Percentiles rank a stretch among this genome's conserved stretches.
Evolutionary conservation across 2,888 invertebrate genomes (phyloP).

Genomic region (Lycocerus yunnanus): DNA sequence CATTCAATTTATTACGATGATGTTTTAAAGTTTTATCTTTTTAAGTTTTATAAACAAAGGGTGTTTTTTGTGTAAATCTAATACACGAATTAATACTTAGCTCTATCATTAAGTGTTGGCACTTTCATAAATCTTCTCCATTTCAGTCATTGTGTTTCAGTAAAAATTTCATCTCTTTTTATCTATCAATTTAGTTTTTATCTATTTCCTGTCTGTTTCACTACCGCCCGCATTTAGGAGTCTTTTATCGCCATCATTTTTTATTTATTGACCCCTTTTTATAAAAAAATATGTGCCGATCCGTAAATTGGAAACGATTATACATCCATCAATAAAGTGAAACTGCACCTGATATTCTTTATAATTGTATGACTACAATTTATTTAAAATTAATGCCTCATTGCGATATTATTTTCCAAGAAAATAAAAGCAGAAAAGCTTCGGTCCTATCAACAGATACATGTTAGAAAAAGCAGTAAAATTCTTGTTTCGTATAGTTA

Average conservation of each 20-base stretch:
- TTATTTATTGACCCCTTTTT: conserved; percentile 35
- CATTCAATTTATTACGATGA: neutral
- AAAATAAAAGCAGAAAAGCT: neutral
- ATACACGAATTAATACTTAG: conserved; percentile 39
- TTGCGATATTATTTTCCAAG: neutral
- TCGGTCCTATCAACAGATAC: neutral
- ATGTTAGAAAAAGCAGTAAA: neutral
- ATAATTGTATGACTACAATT: neutral
- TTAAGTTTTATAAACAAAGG: neutral
- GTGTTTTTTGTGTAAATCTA: neutral
- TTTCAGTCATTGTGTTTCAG: conserved; percentile 39
- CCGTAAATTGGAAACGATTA: conserved; percentile 27
- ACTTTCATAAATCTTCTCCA: conserved; percentile 44
- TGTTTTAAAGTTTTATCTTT: neutral
- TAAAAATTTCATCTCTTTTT: conserved; percentile 36
- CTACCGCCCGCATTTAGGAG: conserved; percentile 37
- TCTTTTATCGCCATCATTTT: conserved; percentile 34
- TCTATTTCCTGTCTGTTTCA: conserved; percentile 44
- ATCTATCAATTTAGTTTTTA: conserved; percentile 45
- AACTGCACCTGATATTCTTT: neutral
- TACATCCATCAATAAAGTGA: neutral
- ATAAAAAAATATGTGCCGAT: conserved; percentile 33
- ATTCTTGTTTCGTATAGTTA: conserved; percentile 15
- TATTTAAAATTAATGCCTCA: neutral
- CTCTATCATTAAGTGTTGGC: conserved; percentile 46